A percentile compares a stretch with the other conserved stretches of the same genome.
These are phyloP conservation scores for Papilio glaucus DNA, from an alignment of 1,140 invertebrate species.

Conservation along the genomic window DNA sequence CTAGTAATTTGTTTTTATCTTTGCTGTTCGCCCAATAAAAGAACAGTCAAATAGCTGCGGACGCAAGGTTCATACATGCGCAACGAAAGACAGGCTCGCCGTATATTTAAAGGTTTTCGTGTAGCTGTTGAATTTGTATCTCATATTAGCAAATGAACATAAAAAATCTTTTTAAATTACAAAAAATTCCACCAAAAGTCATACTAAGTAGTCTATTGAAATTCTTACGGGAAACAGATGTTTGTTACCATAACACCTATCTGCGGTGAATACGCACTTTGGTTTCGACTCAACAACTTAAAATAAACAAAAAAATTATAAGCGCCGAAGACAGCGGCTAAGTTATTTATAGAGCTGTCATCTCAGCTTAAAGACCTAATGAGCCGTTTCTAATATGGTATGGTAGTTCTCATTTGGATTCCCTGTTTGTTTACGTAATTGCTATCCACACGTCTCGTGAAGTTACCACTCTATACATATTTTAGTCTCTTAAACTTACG, in stretches of 20 bases:
- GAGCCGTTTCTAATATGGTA: conserved; percentile 72
- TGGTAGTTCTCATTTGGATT: conserved; percentile 61
- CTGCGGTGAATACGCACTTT: conserved; percentile 52
- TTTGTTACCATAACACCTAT: conserved; percentile 58
- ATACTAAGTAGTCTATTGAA: too few species aligned
- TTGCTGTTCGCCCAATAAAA: too few species aligned
- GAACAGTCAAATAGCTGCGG: too few species aligned
- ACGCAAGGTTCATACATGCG: too few species aligned
- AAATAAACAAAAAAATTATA: conserved; percentile 65
- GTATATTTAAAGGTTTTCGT: too few species aligned
- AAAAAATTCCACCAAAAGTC: too few species aligned
- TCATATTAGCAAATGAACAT: too few species aligned
- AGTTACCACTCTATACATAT: conserved; percentile 43
- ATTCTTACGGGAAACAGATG: conserved; percentile 63
- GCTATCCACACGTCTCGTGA: conserved; percentile 51
- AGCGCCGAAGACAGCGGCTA: conserved; percentile 44
- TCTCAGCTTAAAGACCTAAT: conserved; percentile 72
- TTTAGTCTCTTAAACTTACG: conserved; percentile 48
- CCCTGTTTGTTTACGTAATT: conserved; percentile 73
- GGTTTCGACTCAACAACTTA: conserved; percentile 50
- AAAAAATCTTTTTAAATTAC: too few species aligned
- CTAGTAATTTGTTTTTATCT: too few species aligned
- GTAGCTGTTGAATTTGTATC: too few species aligned
- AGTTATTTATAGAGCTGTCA: conserved; percentile 73
- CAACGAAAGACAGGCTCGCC: too few species aligned